These are phyloP conservation scores for Perccottus glenii DNA, from an alignment of 2,113 vertebrate species.

Conservation along the genomic window DNA sequence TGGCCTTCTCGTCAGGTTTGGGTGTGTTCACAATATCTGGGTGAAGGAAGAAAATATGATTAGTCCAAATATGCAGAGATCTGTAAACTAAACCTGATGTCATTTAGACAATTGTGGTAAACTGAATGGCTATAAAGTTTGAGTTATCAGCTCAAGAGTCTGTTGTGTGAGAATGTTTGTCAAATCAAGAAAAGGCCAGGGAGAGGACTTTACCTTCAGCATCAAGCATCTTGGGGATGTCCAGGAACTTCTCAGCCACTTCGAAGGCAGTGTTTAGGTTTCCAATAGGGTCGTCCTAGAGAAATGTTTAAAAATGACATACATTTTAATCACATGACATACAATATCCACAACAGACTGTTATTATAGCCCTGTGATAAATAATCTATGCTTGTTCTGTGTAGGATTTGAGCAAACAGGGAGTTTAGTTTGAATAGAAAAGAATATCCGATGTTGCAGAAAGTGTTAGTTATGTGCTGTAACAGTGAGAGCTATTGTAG, in stretches of 20 bases:
- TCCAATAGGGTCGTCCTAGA: slow-evolving; percentile 88
- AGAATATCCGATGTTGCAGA: too few relatives aligned
- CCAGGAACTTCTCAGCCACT: slow-evolving; percentile 91
- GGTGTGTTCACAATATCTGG: slow-evolving; percentile 92
- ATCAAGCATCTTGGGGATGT: slow-evolving; percentile 93
- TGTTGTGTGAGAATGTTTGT: not conserved
- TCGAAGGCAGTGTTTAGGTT: slow-evolving; percentile 93
- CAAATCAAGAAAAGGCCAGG: not conserved
- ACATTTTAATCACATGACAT: not conserved
- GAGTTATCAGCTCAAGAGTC: not conserved
- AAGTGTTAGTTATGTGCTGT: too few relatives aligned
- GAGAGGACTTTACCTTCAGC: slow-evolving; percentile 82
- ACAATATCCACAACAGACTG: too few relatives aligned
- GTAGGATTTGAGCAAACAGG: too few relatives aligned
- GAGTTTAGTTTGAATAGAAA: too few relatives aligned
- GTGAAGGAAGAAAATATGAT: not conserved
- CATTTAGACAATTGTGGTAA: too few relatives aligned
- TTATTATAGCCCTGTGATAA: too few relatives aligned
- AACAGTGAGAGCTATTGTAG: too few relatives aligned
- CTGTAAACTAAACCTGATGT: not conserved
- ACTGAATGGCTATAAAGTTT: too few relatives aligned
- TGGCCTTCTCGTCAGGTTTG: slow-evolving; percentile 91
- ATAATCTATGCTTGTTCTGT: too few relatives aligned
- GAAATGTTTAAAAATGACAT: slow-evolving; percentile 7
- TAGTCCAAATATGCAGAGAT: not conserved